A percentile compares a stretch with the other conserved stretches of the same genome.
Conservation (phyloP, 2,888 invertebrate genomes). For the Dysmachus trigonus region DNA sequence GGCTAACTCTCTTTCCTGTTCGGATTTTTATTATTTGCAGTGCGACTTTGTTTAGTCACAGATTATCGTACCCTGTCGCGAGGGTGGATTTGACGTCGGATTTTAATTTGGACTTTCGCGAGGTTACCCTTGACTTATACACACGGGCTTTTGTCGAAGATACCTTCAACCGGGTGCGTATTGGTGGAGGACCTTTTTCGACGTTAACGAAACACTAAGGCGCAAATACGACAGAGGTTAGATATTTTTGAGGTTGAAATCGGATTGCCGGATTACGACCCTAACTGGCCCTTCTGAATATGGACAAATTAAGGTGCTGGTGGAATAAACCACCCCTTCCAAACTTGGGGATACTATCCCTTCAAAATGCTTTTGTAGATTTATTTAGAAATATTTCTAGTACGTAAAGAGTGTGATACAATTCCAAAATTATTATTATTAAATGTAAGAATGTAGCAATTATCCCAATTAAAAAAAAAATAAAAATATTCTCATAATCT, state of each 20-base stretch:
- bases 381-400: no score
- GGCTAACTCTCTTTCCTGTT: not conserved
- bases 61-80: conserved; percentile 27
- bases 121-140: not conserved
- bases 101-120: conserved; percentile 39
- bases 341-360: no score
- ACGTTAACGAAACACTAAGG: not conserved
- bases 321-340: not conserved
- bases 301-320: not conserved
- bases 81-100: conserved; percentile 40
- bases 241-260: not conserved
- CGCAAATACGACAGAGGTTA: not conserved
- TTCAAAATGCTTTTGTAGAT: no score
- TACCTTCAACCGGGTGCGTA: not conserved
- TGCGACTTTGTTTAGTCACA: conserved; percentile 44
- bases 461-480: no score
- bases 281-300: not conserved
- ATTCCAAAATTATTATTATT: no score
- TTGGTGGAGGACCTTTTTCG: not conserved
- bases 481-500: no score
- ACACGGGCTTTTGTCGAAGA: not conserved
- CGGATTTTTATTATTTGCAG: conserved; percentile 43
- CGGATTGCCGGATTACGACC: not conserved
- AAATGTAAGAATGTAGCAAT: no score
- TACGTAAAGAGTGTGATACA: no score